Percentiles rank a stretch among this genome's conserved stretches.
Conservation (phyloP, 2,888 invertebrate species). For the Margaritifera margaritifera region DNA sequence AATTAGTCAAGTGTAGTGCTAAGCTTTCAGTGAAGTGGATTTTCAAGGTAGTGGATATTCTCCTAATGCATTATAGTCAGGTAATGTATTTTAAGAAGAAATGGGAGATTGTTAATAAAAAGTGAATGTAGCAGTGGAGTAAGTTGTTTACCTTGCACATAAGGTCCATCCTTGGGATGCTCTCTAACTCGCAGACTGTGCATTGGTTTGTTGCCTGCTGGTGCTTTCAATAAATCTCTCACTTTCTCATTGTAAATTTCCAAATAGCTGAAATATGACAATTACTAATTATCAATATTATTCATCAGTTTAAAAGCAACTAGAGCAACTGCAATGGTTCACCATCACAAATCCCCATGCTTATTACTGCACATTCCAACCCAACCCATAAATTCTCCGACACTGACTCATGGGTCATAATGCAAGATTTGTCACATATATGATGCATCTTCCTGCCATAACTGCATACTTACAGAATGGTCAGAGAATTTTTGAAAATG, state of each 20-base stretch:
- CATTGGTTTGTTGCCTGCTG: constrained; percentile 52
- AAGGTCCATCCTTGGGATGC: constrained; percentile 85
- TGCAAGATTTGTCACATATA: no score
- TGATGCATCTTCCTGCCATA: no score
- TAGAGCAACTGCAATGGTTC: neutral
- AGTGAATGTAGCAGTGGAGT: neutral
- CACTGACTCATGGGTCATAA: no score
- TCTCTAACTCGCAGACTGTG: constrained; percentile 84
- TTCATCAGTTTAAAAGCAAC: neutral
- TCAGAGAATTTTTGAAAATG: no score
- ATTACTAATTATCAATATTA: neutral
- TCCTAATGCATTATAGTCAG: no score
- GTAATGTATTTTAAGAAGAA: no score
- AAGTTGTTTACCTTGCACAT: constrained; percentile 83
- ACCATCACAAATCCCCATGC: neutral
- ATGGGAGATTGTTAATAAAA: no score
- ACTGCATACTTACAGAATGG: no score
- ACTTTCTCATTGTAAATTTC: constrained; percentile 90
- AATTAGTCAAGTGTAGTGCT: no score
- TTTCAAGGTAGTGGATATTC: no score
- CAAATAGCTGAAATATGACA: constrained; percentile 78
- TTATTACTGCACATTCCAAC: neutral
- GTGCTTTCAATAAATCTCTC: constrained; percentile 78
- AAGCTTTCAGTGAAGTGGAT: no score
- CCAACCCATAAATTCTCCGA: no score